phyloP scores from a whole-genome alignment of 2,888 invertebrate genomes.

The Oegoconia quadripuncta region DNA sequence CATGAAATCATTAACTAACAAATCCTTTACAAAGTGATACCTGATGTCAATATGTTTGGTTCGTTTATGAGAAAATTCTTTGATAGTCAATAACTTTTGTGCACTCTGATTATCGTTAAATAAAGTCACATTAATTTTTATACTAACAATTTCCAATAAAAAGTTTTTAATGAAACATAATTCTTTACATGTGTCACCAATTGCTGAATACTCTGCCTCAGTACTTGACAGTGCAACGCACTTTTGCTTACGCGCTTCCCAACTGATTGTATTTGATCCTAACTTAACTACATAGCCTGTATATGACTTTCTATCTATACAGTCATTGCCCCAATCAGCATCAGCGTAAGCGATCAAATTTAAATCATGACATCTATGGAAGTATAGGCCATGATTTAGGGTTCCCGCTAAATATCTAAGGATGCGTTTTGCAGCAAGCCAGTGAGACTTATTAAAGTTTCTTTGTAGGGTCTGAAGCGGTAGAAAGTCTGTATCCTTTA shows the following conservation, averaged over 20 bases:
- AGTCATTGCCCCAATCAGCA: conserved; percentile 14
- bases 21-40: conserved; percentile 3
- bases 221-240: conserved; percentile 10
- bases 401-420: conserved; percentile 19
- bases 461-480: too few species aligned
- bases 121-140: too few species aligned
- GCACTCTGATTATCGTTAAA: too few species aligned
- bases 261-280: conserved; percentile 11
- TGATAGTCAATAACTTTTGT: conserved; percentile 10
- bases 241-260: conserved; percentile 17
- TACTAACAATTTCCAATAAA: too few species aligned
- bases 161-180: too few species aligned
- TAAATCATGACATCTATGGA: conserved; percentile 2
- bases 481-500: conserved; percentile 26
- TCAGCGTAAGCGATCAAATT: conserved; percentile 13
- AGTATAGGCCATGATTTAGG: conserved; percentile 11
- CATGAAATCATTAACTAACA: neutral
- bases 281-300: conserved; percentile 11
- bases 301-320: conserved; percentile 12
- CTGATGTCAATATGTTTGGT: conserved; percentile 13
- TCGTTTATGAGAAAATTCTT: conserved; percentile 11
- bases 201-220: too few species aligned
- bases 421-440: conserved; percentile 18
- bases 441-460: conserved; percentile 17
- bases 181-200: too few species aligned